These are phyloP conservation scores for Synanceia verrucosa DNA, from an alignment of 2,797 vertebrate species.

Conservation along the genomic window DNA sequence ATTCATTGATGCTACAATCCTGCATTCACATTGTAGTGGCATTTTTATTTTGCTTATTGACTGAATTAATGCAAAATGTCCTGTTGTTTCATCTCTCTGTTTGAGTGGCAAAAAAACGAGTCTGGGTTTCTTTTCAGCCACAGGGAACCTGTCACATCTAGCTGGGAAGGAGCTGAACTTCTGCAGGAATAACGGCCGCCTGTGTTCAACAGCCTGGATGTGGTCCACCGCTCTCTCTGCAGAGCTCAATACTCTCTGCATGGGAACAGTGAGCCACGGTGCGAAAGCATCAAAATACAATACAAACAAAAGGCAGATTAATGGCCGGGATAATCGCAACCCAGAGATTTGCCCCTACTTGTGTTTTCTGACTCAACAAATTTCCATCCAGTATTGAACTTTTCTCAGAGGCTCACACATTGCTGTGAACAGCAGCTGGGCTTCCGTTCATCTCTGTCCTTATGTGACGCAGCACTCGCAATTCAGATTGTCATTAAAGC, in stretches of 20 bases:
- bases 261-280: conserved; percentile 27
- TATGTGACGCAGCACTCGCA: conserved; percentile 17
- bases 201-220: conserved; percentile 50
- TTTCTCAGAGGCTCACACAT: conserved; percentile 34
- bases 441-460: conserved; percentile 23
- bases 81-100: conserved; percentile 28
- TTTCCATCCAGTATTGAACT: conserved; percentile 38
- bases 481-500: conserved; percentile 27
- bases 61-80: conserved; percentile 25
- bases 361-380: conserved; percentile 52
- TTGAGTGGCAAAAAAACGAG: conserved; percentile 27
- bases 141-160: conserved; percentile 44
- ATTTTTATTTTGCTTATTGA: conserved; percentile 44
- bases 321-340: conserved; percentile 62
- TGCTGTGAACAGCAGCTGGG: conserved; percentile 29
- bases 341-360: conserved; percentile 58
- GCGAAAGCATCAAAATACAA: conserved; percentile 51
- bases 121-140: conserved; percentile 51
- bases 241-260: conserved; percentile 45
- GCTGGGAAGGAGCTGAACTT: conserved; percentile 47
- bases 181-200: conserved; percentile 30
- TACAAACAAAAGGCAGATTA: conserved; percentile 76
- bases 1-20: conserved; percentile 32
- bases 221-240: conserved; percentile 50
- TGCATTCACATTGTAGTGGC: conserved; percentile 16